Evolutionary conservation across 2,888 invertebrate genomes (phyloP), one percentile per base, ranked within the genome.

Genomic region (Arenicola marina): DNA sequence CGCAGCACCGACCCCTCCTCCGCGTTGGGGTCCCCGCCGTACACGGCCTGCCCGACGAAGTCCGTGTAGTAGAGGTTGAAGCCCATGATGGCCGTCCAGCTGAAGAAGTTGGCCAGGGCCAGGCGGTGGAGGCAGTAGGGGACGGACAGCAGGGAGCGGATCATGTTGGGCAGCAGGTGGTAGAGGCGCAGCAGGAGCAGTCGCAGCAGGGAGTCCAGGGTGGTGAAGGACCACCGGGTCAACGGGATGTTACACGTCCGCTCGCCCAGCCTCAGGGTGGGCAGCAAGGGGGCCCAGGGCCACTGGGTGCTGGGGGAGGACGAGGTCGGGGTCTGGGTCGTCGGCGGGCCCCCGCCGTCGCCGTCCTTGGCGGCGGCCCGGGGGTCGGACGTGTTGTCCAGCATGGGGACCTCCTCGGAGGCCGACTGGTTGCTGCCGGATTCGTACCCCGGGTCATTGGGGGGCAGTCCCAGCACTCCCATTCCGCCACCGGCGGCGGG

Each of bases 51-150:
- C 0, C 93, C 95, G 1, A 94, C 95, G 78, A 95, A 97, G 84
- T 97, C 96, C 0, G 96, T 96, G 83, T 95, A 97, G 83, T 95
- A 96, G 11, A 97, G 86, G 0, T 95, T 95, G 81, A 96, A 97
- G 80, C 95, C 94, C 70, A 97, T 95, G 74, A 97, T 92, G 0
- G 95, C 93, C 91, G 95, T 95, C 96, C 96, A 97, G 80, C 94
- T 95, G 84, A 95, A 96, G 56, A 96, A 87, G 85, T 96, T 95
- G 29, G 96, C 96, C 62, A 95, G 80, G 75, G 95, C 95, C 15
- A 97, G 88, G 79, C 93, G 89, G 34, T 91, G 87, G 66, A 97
- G 86, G 0, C 94, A 94, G 48, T 73, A 85, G 0, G 97, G 96
- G 91, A 97, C 93, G 80, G 90, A 68, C 38, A 77, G 69, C 43